Evolutionary conservation across 2,113 vertebrate genomes (phyloP), one percentile per base, ranked within the genome.

Genomic region (Oncorhynchus masou): DNA sequence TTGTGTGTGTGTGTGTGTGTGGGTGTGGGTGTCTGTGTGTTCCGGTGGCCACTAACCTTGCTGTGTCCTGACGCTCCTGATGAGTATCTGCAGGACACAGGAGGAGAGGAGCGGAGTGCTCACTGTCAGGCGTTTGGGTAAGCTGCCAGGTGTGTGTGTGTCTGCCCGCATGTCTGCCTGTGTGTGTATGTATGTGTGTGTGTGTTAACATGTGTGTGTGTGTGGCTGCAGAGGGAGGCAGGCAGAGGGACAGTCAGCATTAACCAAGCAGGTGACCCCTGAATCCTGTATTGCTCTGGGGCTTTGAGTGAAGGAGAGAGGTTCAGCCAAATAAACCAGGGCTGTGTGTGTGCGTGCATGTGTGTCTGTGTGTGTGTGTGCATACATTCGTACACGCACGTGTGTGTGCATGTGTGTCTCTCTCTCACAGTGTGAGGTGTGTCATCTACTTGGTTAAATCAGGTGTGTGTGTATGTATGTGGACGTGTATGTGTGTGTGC

Each of bases 241-340:
- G 82, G 80, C 34, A 95, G 95, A 91, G 95, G 96, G 96, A 97
- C 95, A 96, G 96, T 96, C 96, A 93, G 96, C 96, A 98, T 95
- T 95, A 98, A 98, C 98, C 87, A 97, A 97, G 96, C 96, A 98
- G 97, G 96, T 97, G 96, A 99, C 96, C 97, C 97, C 97, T 98
- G 95, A 99, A 99, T 96, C 96, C 96, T 96, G 94, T 93, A 92
- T 95, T 93, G 94, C 94, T 95, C 92, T 65, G 91, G 94, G 95
- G 95, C 86, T 85, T 75, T 81, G 93, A 93, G 90, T 92, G 86
- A 92, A 95, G 94, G 95, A 94, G 91, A 92, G 93, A 89, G 88
- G 88, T 88, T 83, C 79, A 87, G 91, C 88, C 89, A 92, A 89
- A 90, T 74, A 79, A 79, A 80, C 74, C 79, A 27, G 76, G 15